phyloP scores from a whole-genome alignment of 2,797 vertebrate genomes.

The Pogoniulus pusillus region DNA sequence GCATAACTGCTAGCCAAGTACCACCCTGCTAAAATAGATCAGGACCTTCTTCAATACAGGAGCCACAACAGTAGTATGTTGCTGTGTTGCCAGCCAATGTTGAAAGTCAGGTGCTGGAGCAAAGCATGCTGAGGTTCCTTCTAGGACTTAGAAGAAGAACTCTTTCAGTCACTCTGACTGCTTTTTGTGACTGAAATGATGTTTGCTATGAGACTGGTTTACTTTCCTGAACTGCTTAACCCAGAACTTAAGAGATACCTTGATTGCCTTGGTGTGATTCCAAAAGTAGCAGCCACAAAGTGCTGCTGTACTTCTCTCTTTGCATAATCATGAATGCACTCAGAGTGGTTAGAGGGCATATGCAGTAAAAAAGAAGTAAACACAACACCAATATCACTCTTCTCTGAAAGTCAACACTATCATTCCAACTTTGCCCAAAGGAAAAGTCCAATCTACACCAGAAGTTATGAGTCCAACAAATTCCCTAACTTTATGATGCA shows the following conservation, averaged over 20 bases:
- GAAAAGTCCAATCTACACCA: neutral
- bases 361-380: neutral
- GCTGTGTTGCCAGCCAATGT: constrained; percentile 8
- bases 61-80: constrained; percentile 56
- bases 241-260: neutral
- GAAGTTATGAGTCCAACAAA: neutral
- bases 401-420: neutral
- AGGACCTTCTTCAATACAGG: constrained; percentile 21
- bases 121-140: neutral
- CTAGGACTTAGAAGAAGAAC: neutral
- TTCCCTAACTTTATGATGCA: neutral
- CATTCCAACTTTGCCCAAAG: neutral
- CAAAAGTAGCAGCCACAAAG: neutral
- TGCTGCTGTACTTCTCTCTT: neutral
- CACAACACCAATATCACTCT: neutral
- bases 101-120: constrained; percentile 31
- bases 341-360: too few relatives aligned
- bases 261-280: neutral
- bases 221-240: neutral
- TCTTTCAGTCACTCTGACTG: neutral
- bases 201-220: neutral
- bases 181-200: neutral
- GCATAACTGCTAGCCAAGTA: constrained; percentile 18
- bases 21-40: constrained; percentile 57
- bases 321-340: fast-evolving